Evolutionary conservation across 2,113 vertebrate genomes (phyloP).

Genomic region (Promerops cafer): DNA sequence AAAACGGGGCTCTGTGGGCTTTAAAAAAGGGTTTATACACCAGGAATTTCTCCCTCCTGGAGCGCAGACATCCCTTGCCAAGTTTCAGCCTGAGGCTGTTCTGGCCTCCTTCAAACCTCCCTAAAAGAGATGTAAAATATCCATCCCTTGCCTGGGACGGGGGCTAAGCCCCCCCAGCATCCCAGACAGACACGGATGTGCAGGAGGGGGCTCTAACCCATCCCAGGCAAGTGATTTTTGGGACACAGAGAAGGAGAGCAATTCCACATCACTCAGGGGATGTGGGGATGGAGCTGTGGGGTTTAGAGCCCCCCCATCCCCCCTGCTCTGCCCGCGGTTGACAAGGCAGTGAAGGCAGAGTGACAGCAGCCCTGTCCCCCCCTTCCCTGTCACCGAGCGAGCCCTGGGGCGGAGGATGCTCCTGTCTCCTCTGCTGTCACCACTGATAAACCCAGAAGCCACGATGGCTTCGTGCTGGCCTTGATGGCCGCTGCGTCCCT

Average conservation of each 20-base stretch:
- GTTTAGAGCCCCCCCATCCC: neutral
- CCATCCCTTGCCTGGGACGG: accelerated
- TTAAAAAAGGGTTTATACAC: neutral
- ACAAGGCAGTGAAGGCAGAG: neutral
- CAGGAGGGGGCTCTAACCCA: neutral
- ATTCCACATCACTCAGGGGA: neutral
- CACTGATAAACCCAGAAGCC: neutral
- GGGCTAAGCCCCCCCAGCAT: neutral
- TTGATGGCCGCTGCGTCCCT: neutral
- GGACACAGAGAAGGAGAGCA: accelerated
- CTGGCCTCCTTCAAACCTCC: neutral
- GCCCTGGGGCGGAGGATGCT: neutral
- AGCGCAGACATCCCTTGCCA: neutral
- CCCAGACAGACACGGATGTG: neutral
- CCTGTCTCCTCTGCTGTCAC: neutral
- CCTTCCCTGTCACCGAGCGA: neutral
- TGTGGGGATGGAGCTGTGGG: neutral
- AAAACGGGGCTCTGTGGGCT: neutral
- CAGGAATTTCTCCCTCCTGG: neutral
- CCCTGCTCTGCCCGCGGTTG: neutral
- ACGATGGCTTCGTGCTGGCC: accelerated
- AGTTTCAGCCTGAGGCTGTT: neutral
- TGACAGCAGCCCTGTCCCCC: neutral
- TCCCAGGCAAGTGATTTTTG: neutral
- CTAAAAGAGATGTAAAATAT: neutral